Base-by-base conservation (phyloP, 2,888 invertebrate genomes). In the Anodontia alba region DNA sequence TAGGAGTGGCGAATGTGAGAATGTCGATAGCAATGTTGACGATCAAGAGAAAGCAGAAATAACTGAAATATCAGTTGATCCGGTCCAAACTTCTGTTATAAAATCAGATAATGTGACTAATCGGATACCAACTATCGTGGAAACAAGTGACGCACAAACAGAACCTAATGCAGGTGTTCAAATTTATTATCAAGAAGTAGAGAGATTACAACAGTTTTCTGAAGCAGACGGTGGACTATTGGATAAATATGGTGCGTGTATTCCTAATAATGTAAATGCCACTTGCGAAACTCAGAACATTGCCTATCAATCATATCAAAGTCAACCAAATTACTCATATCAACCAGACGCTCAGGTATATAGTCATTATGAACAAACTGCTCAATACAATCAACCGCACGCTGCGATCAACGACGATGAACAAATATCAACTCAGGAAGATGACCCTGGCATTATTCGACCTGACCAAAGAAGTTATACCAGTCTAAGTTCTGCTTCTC, bases 271-370 rank as follows among this genome's bases (percentile, higher is more conserved):
- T 33, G 33, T 10, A 33, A 33, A 17, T 17, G 23, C 29, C n/a
- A 1, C 31, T 10, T 31, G 62, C 17, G 15, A 33, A 5, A 62
- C 31, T 62, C 26, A 3, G 12, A 62, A 62, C 17, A 1, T 23
- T 8, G 5, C 33, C 1, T 62, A 62, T 62, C 62, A 62, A 20
- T 17, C 62, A 33, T 62, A 62, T 33, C 62, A 62, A 17, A 29
- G 33, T 62, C 62, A 7, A 17, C 33, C 33, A 7, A 20, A 8
- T 33, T 62, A 62, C 20, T 20, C 62, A 62, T 62, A 62, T 62
- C 62, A 62, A 33, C 62, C 20, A 33, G 62, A 62, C n/a, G 62
- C 62, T 33, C 62, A 62, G 12, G 62, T 62, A 29, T 62, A 62
- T 20, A 62, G 62, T 33, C 62, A 62, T 33, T 62, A 33, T 33